A percentile compares a stretch with the other conserved stretches of the same genome.
Conservation (phyloP, 2,888 invertebrate genomes). For the Ormia ochracea region DNA sequence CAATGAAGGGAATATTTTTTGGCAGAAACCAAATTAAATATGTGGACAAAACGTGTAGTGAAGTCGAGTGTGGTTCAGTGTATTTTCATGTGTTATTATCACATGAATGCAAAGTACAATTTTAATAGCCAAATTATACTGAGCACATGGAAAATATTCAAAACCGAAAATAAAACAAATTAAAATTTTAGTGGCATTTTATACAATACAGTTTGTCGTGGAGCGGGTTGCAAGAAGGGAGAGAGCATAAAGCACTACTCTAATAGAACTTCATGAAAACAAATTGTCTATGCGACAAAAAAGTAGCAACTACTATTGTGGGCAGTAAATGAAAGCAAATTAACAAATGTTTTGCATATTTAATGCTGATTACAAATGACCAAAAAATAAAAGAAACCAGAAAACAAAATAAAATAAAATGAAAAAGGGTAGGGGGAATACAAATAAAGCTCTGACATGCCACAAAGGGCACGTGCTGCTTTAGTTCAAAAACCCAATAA, state of each 20-base stretch:
- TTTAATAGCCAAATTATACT: constrained; percentile 45
- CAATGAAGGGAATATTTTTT: constrained; percentile 15
- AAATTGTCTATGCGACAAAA: neutral
- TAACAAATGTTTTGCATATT: constrained; percentile 64
- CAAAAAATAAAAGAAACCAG: neutral
- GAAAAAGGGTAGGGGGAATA: too few relatives aligned
- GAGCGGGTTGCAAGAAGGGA: neutral
- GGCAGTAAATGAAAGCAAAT: constrained; percentile 54
- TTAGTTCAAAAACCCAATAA: constrained; percentile 25
- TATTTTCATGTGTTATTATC: constrained; percentile 22
- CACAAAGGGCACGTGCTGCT: constrained; percentile 54
- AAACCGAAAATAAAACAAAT: constrained; percentile 9
- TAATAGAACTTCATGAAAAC: constrained; percentile 37
- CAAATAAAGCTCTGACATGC: neutral
- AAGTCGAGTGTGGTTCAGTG: neutral
- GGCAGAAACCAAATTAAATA: constrained; percentile 53
- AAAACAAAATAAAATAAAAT: neutral
- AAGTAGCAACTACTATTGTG: neutral
- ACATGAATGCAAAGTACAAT: constrained; percentile 41
- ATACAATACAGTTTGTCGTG: neutral
- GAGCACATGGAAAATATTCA: constrained; percentile 7
- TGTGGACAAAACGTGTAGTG: constrained; percentile 30
- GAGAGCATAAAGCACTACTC: neutral
- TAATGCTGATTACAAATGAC: constrained; percentile 60
- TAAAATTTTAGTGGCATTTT: constrained; percentile 14